phyloP scores from a whole-genome alignment of 2,113 vertebrate species.

The Eonycteris spelaea region DNA sequence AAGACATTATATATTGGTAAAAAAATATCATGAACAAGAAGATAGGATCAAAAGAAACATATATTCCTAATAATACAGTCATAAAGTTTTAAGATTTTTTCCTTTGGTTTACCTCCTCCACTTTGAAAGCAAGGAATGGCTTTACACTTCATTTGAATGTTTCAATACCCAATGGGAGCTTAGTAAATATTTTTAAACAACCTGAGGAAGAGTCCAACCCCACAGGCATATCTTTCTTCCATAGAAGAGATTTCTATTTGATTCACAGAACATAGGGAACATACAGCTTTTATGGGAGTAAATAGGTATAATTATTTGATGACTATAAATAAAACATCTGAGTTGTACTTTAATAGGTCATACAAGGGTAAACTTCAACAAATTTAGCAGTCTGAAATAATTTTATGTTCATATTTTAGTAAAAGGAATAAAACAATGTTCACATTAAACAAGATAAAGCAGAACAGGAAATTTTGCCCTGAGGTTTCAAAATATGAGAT shows the following conservation, averaged over 20 bases:
- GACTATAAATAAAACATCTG: background rate
- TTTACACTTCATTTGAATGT: background rate
- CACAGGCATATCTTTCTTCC: background rate
- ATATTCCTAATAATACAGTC: background rate
- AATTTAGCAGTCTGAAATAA: background rate
- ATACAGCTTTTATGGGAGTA: background rate
- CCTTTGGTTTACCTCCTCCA: background rate
- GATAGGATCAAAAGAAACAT: background rate
- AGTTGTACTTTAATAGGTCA: background rate
- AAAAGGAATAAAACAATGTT: background rate
- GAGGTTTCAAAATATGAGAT: background rate
- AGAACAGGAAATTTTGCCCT: background rate
- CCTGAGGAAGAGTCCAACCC: background rate
- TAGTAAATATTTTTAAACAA: background rate
- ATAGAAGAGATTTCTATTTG: background rate
- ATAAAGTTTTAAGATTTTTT: background rate
- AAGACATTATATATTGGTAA: background rate
- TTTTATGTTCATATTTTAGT: background rate
- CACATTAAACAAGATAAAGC: background rate
- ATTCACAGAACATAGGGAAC: background rate
- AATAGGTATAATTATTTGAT: background rate
- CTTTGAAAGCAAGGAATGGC: background rate
- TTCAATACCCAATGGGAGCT: no score
- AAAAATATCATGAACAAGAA: background rate
- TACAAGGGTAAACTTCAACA: background rate